These are phyloP conservation scores for Garra rufa DNA, from an alignment of 2,113 vertebrate genomes.

Conservation along the genomic window DNA sequence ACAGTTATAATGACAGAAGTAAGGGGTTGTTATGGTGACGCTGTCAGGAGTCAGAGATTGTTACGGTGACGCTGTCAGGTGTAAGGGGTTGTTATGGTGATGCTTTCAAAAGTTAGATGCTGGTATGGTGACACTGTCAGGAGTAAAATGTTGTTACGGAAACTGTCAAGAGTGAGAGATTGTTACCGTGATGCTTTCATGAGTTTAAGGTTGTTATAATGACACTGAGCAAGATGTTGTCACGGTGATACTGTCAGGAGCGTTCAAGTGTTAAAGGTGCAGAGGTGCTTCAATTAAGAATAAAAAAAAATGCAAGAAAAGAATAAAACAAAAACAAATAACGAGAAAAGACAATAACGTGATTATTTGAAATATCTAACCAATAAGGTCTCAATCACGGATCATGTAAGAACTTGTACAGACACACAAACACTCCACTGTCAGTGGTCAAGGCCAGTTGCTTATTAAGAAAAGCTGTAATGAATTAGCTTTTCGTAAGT, in stretches of 20 bases:
- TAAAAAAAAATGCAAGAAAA: too few relatives aligned
- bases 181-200: not conserved
- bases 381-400: not conserved
- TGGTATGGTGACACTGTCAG: too few relatives aligned
- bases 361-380: not conserved
- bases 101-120: too few relatives aligned
- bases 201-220: not conserved
- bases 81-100: not conserved
- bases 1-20: not conserved
- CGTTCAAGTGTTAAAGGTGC: not conserved
- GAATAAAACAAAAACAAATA: not conserved
- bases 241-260: accelerated
- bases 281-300: not conserved
- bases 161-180: not conserved
- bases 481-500: not conserved
- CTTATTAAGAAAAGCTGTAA: not conserved
- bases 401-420: not conserved
- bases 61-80: accelerated
- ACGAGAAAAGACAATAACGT: not conserved
- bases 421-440: not conserved
- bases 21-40: not conserved
- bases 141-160: not conserved
- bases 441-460: not conserved
- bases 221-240: not conserved
- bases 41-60: not conserved